These are phyloP conservation scores for Scelioninae gen. 1 DNA, from an alignment of 2,888 invertebrate species.

Conservation along the genomic window DNA sequence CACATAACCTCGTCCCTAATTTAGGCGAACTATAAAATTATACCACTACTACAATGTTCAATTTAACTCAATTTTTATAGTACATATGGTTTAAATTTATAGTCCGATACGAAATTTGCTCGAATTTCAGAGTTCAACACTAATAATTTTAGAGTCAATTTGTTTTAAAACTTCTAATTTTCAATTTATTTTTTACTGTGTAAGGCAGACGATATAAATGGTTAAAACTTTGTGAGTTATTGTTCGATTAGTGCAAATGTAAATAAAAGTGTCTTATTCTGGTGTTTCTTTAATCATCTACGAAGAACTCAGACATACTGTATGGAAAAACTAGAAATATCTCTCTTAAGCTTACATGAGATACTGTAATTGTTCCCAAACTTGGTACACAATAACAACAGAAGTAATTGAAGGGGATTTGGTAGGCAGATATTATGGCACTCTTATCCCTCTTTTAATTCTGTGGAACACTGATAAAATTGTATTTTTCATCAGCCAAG, in stretches of 20 bases:
- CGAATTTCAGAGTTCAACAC: too few relatives aligned
- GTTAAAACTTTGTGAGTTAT: conserved; percentile 56
- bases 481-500: conserved; percentile 17
- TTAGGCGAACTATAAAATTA: too few relatives aligned
- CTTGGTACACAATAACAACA: conserved; percentile 7
- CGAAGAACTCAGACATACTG: conserved; percentile 16
- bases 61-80: too few relatives aligned
- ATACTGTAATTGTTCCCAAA: conserved; percentile 41
- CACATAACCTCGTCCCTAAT: too few relatives aligned
- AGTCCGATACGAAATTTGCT: too few relatives aligned
- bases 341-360: conserved; percentile 35
- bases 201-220: conserved; percentile 50
- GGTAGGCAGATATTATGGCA: conserved; percentile 30
- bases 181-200: too few relatives aligned
- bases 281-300: conserved; percentile 37
- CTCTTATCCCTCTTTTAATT: conserved; percentile 52
- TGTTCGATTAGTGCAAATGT: conserved; percentile 59
- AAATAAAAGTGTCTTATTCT: conserved; percentile 60
- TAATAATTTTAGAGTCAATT: too few relatives aligned
- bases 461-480: conserved; percentile 15
- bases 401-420: conserved; percentile 41
- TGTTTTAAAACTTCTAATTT: too few relatives aligned
- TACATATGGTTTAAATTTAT: too few relatives aligned
- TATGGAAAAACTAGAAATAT: conserved; percentile 21
- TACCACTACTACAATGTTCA: too few relatives aligned